Evolutionary conservation across 2,113 vertebrate genomes (phyloP).

Genomic region (Thalassarche chlororhynchos): DNA sequence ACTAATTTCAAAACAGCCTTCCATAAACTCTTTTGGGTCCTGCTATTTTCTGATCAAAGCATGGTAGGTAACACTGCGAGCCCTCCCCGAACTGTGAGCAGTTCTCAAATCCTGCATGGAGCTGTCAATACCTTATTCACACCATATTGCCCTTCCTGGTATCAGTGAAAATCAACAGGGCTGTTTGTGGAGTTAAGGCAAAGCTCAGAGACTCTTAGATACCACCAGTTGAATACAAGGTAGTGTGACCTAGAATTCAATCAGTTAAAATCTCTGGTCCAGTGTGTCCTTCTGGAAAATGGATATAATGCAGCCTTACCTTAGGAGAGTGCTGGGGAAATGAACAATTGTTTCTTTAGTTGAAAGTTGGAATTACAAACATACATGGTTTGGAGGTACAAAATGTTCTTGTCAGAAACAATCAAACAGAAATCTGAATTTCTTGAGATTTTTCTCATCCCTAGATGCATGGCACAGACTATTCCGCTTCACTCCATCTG

Average conservation of each 20-base stretch:
- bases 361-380: not conserved
- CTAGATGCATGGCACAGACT: not conserved
- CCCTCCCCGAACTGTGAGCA: not conserved
- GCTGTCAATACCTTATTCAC: not conserved
- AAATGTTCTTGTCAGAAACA: slow-evolving; percentile 44
- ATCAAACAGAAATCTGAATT: not conserved
- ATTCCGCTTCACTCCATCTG: slow-evolving; percentile 2
- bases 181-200: not conserved
- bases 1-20: not conserved
- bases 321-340: not conserved
- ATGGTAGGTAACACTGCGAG: not conserved
- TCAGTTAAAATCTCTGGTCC: not conserved
- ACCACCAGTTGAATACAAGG: not conserved
- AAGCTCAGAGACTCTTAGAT: not conserved
- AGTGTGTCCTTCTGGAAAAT: not conserved
- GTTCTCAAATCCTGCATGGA: not conserved
- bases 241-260: not conserved
- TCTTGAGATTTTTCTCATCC: slow-evolving; percentile 17
- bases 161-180: not conserved
- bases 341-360: not conserved
- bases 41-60: not conserved
- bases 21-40: not conserved
- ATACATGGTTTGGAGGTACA: not conserved
- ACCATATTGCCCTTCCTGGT: not conserved
- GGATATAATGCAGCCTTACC: not conserved